Base-by-base conservation (phyloP, 2,888 invertebrate species). In the Lutraria lutraria region DNA sequence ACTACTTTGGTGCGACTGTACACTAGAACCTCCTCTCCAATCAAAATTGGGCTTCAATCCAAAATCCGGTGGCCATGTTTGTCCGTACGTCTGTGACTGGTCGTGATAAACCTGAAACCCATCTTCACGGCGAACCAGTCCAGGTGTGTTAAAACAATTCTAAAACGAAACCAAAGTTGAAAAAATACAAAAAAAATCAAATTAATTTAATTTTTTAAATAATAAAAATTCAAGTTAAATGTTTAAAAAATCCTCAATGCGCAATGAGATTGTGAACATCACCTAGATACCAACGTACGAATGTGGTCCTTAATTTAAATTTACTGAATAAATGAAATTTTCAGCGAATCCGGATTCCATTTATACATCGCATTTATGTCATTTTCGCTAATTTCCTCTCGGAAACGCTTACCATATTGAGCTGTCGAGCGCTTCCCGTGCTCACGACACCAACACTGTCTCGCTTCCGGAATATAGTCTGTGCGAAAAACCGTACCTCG, bases 371-470 rank as follows among this genome's bases (percentile, higher is more conserved):
- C 29, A 34, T 76, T 34, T 31, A 3, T 31, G 76, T 76, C 25
- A 76, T 76, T 76, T 76, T 31, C 76, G 31, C 34, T 83, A 89
- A 89, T 89, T 89, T 89, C 89, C 89, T 83, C 79, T 83, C 87
- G 87, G 89, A 88, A 81, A 79, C 43, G 31, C 87, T 80, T 88
- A 89, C 89, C 89, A 89, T 89, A 60, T 25, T 60, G 15, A 79
- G 34, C 79, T 79, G 68, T 34, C 54, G 19, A 53, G 19, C 19
- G 76, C 31, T 84, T 84, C 52, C 85, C 85, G 85, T 85, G 29
- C n/a, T 21, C 34, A n/a, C 43, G 80, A 80, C 56, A 80, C 56
- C 85, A 56, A 80, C 80, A 60, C 72, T 60, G 25, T 60, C 79
- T 80, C 56, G 85, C 79, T 85, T 85, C 85, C 85, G 85, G 85